A percentile compares a stretch with the other conserved stretches of the same genome.
phyloP scores from a whole-genome alignment of 1,140 invertebrate species.

The Zaprionus kolodkinae region DNA sequence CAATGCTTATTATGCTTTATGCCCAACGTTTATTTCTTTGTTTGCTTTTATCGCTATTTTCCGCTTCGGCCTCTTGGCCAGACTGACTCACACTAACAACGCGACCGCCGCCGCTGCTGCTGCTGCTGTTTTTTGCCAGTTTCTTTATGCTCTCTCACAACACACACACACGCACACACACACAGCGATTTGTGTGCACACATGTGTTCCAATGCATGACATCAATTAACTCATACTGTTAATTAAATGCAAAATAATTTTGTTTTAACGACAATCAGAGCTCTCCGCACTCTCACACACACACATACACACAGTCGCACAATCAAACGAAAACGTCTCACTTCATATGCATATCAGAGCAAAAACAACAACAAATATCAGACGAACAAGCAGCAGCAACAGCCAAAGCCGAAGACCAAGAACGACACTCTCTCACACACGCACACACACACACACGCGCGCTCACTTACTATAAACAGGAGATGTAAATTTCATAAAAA shows the following conservation, averaged over 20 bases:
- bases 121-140: conserved; percentile 30
- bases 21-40: conserved; percentile 68
- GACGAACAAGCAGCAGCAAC: conserved; percentile 36
- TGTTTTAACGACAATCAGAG: conserved; percentile 60
- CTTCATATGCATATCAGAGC: conserved; percentile 37
- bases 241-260: conserved; percentile 78
- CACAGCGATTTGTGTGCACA: background rate
- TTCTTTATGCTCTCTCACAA: conserved; percentile 51
- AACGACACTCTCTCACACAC: conserved; percentile 22
- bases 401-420: conserved; percentile 36
- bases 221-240: conserved; percentile 66
- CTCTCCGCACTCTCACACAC: conserved; percentile 17
- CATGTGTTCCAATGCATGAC: conserved; percentile 30
- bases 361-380: conserved; percentile 24
- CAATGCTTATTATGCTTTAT: conserved; percentile 60
- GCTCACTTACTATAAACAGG: conserved; percentile 30
- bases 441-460: conserved; percentile 9
- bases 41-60: conserved; percentile 76
- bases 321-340: conserved; percentile 1
- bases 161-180: conserved; percentile 11
- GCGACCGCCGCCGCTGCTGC: conserved; percentile 4
- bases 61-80: conserved; percentile 27
- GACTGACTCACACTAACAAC: conserved; percentile 67
- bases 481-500: conserved; percentile 33
- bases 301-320: conserved; percentile 10